Evolutionary conservation across 2,113 vertebrate genomes (phyloP), one percentile per base, ranked within the genome.

Genomic region (Aspidoscelis tigris): DNA sequence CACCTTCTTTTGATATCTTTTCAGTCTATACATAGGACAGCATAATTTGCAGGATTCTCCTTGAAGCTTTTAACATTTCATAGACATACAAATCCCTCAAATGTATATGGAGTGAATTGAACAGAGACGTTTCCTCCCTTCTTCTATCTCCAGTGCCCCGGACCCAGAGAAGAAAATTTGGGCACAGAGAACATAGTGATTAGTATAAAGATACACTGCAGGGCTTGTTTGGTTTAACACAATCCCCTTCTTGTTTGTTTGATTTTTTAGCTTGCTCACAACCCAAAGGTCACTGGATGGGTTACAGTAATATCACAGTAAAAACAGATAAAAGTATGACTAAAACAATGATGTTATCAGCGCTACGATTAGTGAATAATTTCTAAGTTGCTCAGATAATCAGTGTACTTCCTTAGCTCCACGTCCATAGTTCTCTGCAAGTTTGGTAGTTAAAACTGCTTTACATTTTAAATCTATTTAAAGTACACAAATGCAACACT

Each of bases 401-500:
- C 64, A n/a, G 26, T 0, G 72, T 44, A 68, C 74, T 84, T 82
- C 68, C 78, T 65, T 20, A 41, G 64, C 66, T 80, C 74, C 47
- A 47, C 0, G 0, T 64, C n/a, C 84, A 77, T 39, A 87, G 53
- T 77, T 3, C 1, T 74, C 77, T 58, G 78, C 69, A 11, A 21
- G 0, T 1, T 53, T 80, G 84, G 64, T 83, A 81, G 21, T 3
- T 66, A 44, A 21, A 12, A 50, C 65, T 74, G 4, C 5, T 82
- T 2, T 44, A 26, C n/a, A 5, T 47, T 26, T 1, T 73, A 9
- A 50, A 7, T 58, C 75, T 22, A 18, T 73, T 84, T 69, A 79
- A 85, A 87, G 65, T 33, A 65, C 65, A 16, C 41, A 76, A 79
- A 87, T 85, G 66, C 82, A 75, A 70, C 41, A 39, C 47, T 88